A percentile compares a stretch with the other conserved stretches of the same genome.
phyloP scores from a whole-genome alignment of 2,797 vertebrate species.

The Psittacula derbiana region DNA sequence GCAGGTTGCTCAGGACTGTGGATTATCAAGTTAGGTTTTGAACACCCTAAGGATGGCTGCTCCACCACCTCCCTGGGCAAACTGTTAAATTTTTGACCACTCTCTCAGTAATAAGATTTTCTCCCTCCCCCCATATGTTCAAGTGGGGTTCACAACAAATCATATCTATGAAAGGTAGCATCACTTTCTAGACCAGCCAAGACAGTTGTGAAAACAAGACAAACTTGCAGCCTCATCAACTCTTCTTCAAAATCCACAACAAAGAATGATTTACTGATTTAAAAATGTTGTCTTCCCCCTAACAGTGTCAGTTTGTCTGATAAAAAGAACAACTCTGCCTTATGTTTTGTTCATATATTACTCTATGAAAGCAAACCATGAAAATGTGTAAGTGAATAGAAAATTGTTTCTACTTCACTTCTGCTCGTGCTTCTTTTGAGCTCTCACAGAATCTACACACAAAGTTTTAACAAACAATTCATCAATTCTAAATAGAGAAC shows the following conservation, averaged over 20 bases:
- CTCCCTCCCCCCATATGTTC: background rate
- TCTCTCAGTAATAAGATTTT: background rate
- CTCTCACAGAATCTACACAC: background rate
- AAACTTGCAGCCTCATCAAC: background rate
- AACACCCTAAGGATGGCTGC: background rate
- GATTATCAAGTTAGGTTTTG: background rate
- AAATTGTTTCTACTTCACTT: background rate
- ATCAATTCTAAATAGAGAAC: background rate
- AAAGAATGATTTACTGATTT: background rate
- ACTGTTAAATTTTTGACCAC: background rate
- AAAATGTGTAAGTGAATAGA: background rate
- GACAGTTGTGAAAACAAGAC: background rate
- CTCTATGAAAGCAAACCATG: background rate
- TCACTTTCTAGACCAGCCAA: background rate
- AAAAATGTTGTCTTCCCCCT: background rate
- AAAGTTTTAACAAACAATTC: background rate
- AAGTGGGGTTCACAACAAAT: background rate
- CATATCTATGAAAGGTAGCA: background rate
- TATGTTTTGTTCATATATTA: background rate
- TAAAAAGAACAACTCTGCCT: background rate
- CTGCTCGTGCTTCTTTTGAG: background rate
- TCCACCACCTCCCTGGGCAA: background rate
- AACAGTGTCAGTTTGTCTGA: background rate
- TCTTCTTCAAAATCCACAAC: background rate
- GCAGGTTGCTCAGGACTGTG: background rate